These are phyloP conservation scores for Thamnophis sirtalis DNA, from an alignment of 2,113 vertebrate species.

Conservation along the genomic window DNA sequence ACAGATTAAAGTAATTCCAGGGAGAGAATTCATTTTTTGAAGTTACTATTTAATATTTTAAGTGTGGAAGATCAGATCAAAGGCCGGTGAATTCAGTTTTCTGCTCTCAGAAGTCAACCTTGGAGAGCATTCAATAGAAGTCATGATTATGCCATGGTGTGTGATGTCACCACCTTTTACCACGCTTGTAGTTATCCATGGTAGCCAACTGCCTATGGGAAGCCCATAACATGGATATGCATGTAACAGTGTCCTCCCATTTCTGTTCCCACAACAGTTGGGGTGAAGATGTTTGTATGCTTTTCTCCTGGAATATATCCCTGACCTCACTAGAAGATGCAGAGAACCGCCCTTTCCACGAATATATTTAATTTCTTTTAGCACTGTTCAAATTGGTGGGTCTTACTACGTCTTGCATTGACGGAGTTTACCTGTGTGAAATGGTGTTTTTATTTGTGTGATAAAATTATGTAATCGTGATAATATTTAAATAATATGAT, in stretches of 20 bases:
- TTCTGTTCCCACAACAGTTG: not conserved
- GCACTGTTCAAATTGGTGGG: not conserved
- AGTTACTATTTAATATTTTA: not conserved
- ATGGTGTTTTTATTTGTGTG: not conserved
- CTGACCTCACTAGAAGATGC: not conserved
- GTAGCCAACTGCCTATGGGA: not conserved
- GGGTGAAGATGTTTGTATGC: not conserved
- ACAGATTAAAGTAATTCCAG: not conserved
- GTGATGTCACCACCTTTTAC: not conserved
- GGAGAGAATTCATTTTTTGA: not conserved
- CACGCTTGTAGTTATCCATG: not conserved
- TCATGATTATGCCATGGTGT: not conserved
- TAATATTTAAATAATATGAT: not conserved
- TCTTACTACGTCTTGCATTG: not conserved
- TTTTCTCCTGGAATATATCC: not conserved
- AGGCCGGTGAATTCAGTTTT: not conserved
- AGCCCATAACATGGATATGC: not conserved
- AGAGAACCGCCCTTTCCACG: not conserved
- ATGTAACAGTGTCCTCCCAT: not conserved
- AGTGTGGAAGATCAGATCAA: not conserved
- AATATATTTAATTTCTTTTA: not conserved
- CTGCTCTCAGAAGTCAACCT: not conserved
- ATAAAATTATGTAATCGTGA: not conserved
- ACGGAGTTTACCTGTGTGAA: not conserved
- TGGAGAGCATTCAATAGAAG: not conserved